A percentile compares a stretch with the other conserved stretches of the same genome.
Evolutionary conservation across 1,140 invertebrate species (phyloP).

Genomic region (Cryptotermes secundus): DNA sequence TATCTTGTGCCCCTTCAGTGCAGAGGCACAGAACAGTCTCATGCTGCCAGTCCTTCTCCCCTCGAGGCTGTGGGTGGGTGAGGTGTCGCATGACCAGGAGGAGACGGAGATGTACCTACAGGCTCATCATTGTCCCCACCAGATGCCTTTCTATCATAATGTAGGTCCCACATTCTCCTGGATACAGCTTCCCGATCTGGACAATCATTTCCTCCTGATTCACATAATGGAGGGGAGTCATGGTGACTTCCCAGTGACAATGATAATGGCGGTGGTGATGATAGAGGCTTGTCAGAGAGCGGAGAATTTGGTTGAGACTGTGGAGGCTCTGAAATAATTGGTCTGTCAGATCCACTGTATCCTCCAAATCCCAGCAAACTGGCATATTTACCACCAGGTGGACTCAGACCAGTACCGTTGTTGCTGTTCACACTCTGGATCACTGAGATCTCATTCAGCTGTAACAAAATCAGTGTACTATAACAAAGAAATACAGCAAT

Average conservation of each 20-base stretch:
- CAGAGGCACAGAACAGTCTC: background rate
- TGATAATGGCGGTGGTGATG: constrained; percentile 25
- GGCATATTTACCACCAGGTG: constrained; percentile 50
- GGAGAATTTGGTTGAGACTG: constrained; percentile 34
- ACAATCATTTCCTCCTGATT: background rate
- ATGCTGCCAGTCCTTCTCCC: constrained; percentile 55
- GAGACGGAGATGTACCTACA: constrained; percentile 46
- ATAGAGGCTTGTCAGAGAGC: constrained; percentile 33
- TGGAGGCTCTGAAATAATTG: constrained; percentile 19
- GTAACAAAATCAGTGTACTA: constrained; percentile 41
- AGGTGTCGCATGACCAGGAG: constrained; percentile 40
- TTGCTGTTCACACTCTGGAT: constrained; percentile 57
- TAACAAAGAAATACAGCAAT: background rate
- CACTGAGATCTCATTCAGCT: constrained; percentile 66
- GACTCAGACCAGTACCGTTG: constrained; percentile 38
- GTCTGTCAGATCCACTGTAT: constrained; percentile 39
- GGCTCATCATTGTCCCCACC: constrained; percentile 36
- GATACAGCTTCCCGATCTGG: background rate
- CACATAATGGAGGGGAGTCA: constrained; percentile 11
- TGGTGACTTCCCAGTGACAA: background rate
- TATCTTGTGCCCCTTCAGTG: background rate
- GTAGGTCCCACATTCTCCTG: constrained; percentile 42
- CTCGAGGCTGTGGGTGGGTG: constrained; percentile 48
- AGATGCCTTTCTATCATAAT: constrained; percentile 38
- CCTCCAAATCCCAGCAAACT: constrained; percentile 47